Evolutionary conservation across 2,113 vertebrate species (phyloP), one percentile per base, ranked within the genome.

Genomic region (Lycocorax pyrrhopterus): DNA sequence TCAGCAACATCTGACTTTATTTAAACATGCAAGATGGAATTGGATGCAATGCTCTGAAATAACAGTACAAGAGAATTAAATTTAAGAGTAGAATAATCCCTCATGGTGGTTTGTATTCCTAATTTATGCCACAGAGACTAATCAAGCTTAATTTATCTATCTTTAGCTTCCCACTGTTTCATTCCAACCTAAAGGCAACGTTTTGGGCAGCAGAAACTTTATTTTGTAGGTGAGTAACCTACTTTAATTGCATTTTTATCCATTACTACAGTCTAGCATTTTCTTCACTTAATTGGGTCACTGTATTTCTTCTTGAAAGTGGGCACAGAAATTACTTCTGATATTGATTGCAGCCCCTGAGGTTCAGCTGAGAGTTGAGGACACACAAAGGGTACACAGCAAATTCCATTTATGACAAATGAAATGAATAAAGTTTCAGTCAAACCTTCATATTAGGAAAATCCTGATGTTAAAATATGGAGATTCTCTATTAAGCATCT

Each of bases 241-340:
- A 94, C 73, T 96, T 95, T 84, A 90, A 95, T 94, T 95, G 93
- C 73, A 90, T 56, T 84, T 69, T 63, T 16, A 84, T 56, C 35
- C 41, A 26, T 72, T 94, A 81, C 76, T 84, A 74, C 21, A 60
- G 86, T 52, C 47, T 81, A 90, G 60, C 60, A 72, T 92, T 95
- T 93, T 78, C 84, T 93, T 93, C 86, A 64, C 32, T 89, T 96
- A 97, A 96, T 75, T 96, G 94, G 93, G 93, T 96, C 95, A 93
- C 76, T 64, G 64, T 81, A 84, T 89, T 87, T 94, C 83, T 86
- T 94, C 66, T 93, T 89, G 29, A 60, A 91, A 90, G 60, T 72
- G 86, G 93, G 84, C 76, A 91, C 60, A 81, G 76, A 95, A 96
- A 96, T 95, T 95, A 91, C 55, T 91, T 71, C 64, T 80, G 76